Evolutionary conservation across 2,113 vertebrate species (phyloP).

Genomic region (Neogale vison): DNA sequence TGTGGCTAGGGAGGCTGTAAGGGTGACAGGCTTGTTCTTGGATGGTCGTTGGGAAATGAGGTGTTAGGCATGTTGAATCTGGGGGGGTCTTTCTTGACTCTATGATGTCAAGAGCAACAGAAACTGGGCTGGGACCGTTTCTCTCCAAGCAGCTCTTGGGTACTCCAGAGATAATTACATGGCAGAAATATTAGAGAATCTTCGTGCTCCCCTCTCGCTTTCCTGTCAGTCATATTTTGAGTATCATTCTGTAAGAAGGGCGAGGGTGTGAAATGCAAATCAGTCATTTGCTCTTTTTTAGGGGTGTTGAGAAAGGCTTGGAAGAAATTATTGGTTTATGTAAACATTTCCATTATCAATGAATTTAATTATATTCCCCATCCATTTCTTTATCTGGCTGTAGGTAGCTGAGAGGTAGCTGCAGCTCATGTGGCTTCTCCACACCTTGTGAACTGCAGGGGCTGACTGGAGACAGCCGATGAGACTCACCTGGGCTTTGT

Average conservation of each 20-base stretch:
- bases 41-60: background rate
- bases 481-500: background rate
- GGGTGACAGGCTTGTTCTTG: background rate
- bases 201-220: background rate
- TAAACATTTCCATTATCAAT: background rate
- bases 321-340: background rate
- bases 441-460: background rate
- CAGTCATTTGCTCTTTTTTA: constrained; percentile 39
- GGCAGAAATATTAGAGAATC: background rate
- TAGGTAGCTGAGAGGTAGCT: background rate
- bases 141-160: background rate
- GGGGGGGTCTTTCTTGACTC: background rate
- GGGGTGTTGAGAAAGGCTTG: background rate
- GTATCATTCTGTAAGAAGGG: constrained; percentile 26
- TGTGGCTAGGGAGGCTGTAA: background rate
- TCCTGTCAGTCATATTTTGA: constrained; percentile 13
- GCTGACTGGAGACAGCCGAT: background rate
- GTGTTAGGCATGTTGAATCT: background rate
- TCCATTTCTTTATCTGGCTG: background rate
- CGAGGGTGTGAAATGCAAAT: constrained; percentile 12
- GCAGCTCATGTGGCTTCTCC: background rate
- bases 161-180: background rate
- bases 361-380: background rate
- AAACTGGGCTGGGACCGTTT: background rate
- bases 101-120: background rate